Evolutionary conservation across 2,797 vertebrate species (phyloP), one percentile per base, ranked within the genome.

Genomic region (Amniataba percoides): DNA sequence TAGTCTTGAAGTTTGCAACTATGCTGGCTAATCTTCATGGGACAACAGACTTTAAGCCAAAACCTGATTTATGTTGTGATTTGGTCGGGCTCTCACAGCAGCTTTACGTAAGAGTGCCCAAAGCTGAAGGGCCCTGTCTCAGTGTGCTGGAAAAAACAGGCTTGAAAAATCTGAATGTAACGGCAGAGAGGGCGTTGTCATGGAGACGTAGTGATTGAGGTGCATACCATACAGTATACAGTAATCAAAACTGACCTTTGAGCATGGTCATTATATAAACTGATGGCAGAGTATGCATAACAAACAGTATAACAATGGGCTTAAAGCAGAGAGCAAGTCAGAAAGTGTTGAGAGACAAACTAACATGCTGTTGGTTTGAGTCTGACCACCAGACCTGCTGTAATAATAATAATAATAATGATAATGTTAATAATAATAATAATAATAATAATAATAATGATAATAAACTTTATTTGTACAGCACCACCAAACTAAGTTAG

Each of bases 171-270:
- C 10, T 36, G 11, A 51, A 23, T 65, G 34, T 23, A 65, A 7
- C 9, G 2, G 15, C 34, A 52, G 40, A 31, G 25, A 23, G 23
- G 23, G 42, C 0, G 13, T 1, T 3, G 15, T 27, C 42, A 36
- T 13, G 23, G 42, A 45, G 42, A 42, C 23, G 45, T n/a, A 14
- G 43, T n/a, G 43, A 18, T 13, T 48, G 11, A 48, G 60, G 48
- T 48, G 61, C 27, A 63, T n/a, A 63, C 27, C 19, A 64, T 48
- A 36, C n/a, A 23, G 51, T 49, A 52, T 18, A 39, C 34, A 52
- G 36, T 18, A 39, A 40, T 12, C n/a, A 2, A 5, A 52, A 52
- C 13, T n/a, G 46, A 48, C 45, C 18, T 48, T 12, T 15, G 51
- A 25, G 51, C 51, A 15, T 15, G 13, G 51, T 7, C 25, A 53